Base-by-base conservation (phyloP, 2,888 invertebrate species). In the Chymomyza amoena region DNA sequence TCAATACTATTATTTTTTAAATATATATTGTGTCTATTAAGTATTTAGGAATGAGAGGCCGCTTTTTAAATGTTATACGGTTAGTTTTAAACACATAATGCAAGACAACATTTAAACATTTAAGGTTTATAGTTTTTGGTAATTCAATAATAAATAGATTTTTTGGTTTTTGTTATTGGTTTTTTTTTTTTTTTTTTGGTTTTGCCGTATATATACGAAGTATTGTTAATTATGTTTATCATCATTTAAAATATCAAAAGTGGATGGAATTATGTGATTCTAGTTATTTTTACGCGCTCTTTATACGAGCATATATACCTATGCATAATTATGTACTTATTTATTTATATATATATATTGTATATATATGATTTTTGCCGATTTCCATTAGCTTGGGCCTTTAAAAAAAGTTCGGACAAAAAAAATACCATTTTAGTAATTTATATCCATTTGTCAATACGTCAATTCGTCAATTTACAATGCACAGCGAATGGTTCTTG, bases 241-340 rank as follows among this genome's bases (percentile, higher is more conserved):
- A 65, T 83, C 85, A 45, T 52, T 54, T 73, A 87, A 83, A 87
- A 88, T 89, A 89, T 89, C 88, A 86, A 84, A 84, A 87, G 84
- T 87, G 87, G 87, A 87, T 87, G 87, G 87, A 87, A 88, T 87
- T 86, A 84, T 88, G 87, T 88, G 84, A 87, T 82, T 84, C 80
- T 87, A 89, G 81, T 78, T 80, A 76, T 87, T 83, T 76, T 45
- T 45, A 45, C 39, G 39, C 39, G 39, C 39, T 45, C 39, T 7
- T 45, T 45, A 45, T 45, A 45, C 39, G 39, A 45, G 39, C 39
- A 45, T 45, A 32, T 28, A 39, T 45, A 45, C 39, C 39, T 45
- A 45, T 10, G 39, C 39, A 45, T 45, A 45, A 13, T n/a, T 51
- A n/a, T 20, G 39, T 28, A 52, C 54, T 25, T 68, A 32, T 61